Base-by-base conservation (phyloP, 2,888 invertebrate species). In the Nomada fabriciana region DNA sequence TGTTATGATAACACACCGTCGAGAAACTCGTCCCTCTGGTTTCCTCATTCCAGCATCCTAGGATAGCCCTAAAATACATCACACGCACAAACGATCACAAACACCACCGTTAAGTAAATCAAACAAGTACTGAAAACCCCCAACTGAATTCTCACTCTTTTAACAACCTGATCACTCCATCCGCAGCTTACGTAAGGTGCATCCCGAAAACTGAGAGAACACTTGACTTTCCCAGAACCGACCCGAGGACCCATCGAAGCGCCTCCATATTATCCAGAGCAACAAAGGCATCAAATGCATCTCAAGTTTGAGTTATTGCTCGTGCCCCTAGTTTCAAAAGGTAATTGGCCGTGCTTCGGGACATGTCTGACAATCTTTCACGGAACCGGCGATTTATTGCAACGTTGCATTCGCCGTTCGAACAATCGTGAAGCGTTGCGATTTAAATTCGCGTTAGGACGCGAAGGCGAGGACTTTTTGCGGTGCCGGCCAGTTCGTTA, bases 381-480 rank as follows among this genome's bases (percentile, higher is more conserved):
- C n/a, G 29, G 63, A 73, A 43, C 29, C 55, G 15, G 18, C 53
- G 65, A 65, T 73, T 73, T 73, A 73, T 73, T 50, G 73, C 57
- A 59, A 76, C 29, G 57, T 50, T 50, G 50, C 52, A 7, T 47
- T 52, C 3, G 43, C 61, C 36, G 64, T 42, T 52, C 52, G 23
- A 52, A 42, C 65, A 63, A 68, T 57, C 36, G 61, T 29, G 61
- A 61, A 55, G 55, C 55, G 61, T 63, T 20, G 67, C 70, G 65
- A 78, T 77, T 77, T 69, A 65, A 79, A 79, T 81, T 78, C 75
- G 79, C 67, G 75, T 67, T 71, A 59, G 50, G 64, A 60, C 36
- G 75, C 61, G 53, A 57, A 42, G 55, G 55, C 42, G 42, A 13
- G 55, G 11, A 23, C 42, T 74, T 82, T 82, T 82, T 82, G 65